Base-by-base conservation (phyloP, 2,888 invertebrate genomes). In the Apoderus coryli region DNA sequence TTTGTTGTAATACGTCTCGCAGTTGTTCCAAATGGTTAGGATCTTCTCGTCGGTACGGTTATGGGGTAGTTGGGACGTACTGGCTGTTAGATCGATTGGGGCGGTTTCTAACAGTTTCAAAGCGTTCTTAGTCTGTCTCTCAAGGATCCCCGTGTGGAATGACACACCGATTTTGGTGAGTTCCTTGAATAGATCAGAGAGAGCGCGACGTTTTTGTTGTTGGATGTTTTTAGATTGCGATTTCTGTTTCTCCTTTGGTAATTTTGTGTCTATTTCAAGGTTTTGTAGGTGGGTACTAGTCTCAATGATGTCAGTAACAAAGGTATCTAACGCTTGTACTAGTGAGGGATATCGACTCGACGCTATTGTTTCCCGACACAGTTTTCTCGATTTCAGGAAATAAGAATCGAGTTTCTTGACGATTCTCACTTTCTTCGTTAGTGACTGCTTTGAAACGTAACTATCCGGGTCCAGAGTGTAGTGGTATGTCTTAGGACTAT, bases 151-250 rank as follows among this genome's bases (percentile, higher is more conserved):
- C 1, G 75, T 72, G 36, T 81, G 72, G 49, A 81, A 86, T 24
- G 81, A 88, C 2, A 92, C 53, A 0, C 90, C 88, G 40, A 81
- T 64, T 34, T 68, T 69, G 1, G 69, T 55, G 1, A 96, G 59
- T 13, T 68, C 65, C 52, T 82, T 85, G 54, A 92, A 93, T 25
- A 93, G 63, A 56, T 90, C 88, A 0, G 84, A 71, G 2, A 95
- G 57, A 0, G 80, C 76, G 58, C 84, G 77, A 15, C 82, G 74
- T 54, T 90, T 92, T 47, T 82, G 80, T 46, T 82, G 79, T 3
- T 88, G 64, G 29, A 86, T 76, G 51, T 73, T 74, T 49, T 84
- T 85, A 0, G 78, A 79, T 53, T 76, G 74, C 0, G 82, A 71
- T 37, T 73, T 76, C 52, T 85, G 85, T 46, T 81, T 80, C 1